Base-by-base conservation (phyloP, 2,113 vertebrate species). In the Psittacus erithacus region DNA sequence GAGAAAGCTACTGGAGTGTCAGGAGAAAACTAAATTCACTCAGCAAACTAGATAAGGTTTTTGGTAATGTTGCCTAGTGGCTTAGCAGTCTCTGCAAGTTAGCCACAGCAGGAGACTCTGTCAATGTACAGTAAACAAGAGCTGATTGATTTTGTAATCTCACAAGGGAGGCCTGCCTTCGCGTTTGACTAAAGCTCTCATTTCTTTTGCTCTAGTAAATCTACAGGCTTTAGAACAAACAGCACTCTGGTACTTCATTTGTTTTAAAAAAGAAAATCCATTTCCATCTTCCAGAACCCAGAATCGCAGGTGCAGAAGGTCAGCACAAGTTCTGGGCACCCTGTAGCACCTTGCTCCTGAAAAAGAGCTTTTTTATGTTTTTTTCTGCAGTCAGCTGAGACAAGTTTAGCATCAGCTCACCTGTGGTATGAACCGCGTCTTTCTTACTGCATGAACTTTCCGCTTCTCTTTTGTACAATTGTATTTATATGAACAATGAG, bases 61-160 rank as follows among this genome's bases (percentile, higher is more conserved):
- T 79, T 60, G 60, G 77, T 87, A 63, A 33, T 93, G 91, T 59
- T 77, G 28, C 92, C 92, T 68, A 74, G 79, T 93, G 87, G 90
- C 90, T 95, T 86, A 85, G 33, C 53, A 77, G 27, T 41, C 75
- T 96, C 94, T 97, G 92, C 82, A 86, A 78, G 90, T 94, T 33
- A 84, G 82, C 89, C 82, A 43, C 90, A 90, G 86, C 95, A 82
- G 92, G 94, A 91, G 75, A 70, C 55, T 91, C 95, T 90, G 71
- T 96, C 18, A 6, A 65, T 93, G 90, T 71, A 49, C 89, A 55
- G 57, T 88, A 82, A 97, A 94, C 94, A 97, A 86, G 96, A 97
- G 96, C 65, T 93, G 92, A 97, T 96, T 96, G 96, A 98, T 98
- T 98, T 97, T 96, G 96, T 93, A 96, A 86, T 91, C 96, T 95